phyloP scores from a whole-genome alignment of 2,113 vertebrate genomes.

The Narcine bancroftii region DNA sequence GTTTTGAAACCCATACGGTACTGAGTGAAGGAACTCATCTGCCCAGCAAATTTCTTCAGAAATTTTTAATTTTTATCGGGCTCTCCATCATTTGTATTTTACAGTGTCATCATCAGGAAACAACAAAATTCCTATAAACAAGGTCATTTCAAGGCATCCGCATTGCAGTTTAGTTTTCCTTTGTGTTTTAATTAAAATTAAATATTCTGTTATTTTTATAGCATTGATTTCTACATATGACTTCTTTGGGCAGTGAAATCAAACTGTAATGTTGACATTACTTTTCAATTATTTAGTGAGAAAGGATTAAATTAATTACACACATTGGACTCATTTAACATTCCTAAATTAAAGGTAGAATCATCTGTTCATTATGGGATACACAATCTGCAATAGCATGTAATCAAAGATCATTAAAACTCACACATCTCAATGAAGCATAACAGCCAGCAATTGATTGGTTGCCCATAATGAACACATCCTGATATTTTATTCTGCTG shows the following conservation, averaged over 20 bases:
- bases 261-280: neutral
- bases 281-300: neutral
- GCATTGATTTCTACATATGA: neutral
- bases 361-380: too few species aligned
- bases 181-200: conserved; percentile 6
- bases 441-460: neutral
- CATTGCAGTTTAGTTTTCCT: neutral
- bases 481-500: neutral
- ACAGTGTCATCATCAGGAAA: neutral
- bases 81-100: neutral
- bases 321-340: neutral
- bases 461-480: too few species aligned
- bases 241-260: too few species aligned
- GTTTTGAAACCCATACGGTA: neutral
- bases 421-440: neutral
- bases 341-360: neutral
- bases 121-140: neutral
- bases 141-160: neutral
- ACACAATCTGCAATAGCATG: neutral
- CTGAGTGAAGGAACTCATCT: neutral
- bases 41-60: conserved; percentile 20
- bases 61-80: conserved; percentile 21
- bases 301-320: neutral
- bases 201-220: neutral
- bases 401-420: neutral